Evolutionary conservation across 2,113 vertebrate species (phyloP).

Genomic region (Ageneiosus marmoratus): DNA sequence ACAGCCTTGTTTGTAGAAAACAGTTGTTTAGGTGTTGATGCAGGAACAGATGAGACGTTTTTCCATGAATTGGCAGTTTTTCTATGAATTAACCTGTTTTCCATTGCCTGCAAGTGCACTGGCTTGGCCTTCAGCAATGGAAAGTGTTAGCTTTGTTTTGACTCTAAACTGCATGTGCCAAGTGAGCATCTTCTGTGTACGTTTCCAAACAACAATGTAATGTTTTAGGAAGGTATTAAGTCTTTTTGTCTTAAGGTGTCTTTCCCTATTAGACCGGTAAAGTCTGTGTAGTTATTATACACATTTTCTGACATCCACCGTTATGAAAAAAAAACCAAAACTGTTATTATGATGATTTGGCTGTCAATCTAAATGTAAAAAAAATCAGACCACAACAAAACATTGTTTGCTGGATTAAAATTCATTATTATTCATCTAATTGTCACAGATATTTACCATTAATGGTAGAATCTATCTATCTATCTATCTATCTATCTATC

Average conservation of each 20-base stretch:
- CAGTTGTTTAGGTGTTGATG: slow-evolving; percentile 52
- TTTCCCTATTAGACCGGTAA: not conserved
- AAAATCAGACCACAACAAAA: not conserved
- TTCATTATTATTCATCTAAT: not conserved
- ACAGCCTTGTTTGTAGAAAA: slow-evolving; percentile 61
- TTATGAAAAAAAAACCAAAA: not conserved
- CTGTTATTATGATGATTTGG: not conserved
- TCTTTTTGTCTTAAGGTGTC: not conserved
- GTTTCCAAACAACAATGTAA: slow-evolving; percentile 4
- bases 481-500: not conserved
- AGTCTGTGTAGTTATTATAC: slow-evolving; percentile 7
- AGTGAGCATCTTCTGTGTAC: slow-evolving; percentile 45
- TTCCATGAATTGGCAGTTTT: slow-evolving; percentile 67
- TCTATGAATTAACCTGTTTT: slow-evolving; percentile 40
- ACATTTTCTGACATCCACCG: not conserved
- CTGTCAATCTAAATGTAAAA: not conserved
- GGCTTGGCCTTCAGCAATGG: slow-evolving; percentile 62
- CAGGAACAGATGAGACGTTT: slow-evolving; percentile 47
- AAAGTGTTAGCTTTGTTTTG: slow-evolving; percentile 68
- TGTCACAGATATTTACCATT: not conserved
- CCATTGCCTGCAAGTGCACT: slow-evolving; percentile 30
- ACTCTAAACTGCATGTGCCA: slow-evolving; percentile 70
- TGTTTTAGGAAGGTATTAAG: slow-evolving; percentile 7
- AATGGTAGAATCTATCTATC: not conserved
- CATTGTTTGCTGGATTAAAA: not conserved